These are phyloP conservation scores for Dryobotodes eremita DNA, from an alignment of 2,888 invertebrate genomes.

Conservation along the genomic window DNA sequence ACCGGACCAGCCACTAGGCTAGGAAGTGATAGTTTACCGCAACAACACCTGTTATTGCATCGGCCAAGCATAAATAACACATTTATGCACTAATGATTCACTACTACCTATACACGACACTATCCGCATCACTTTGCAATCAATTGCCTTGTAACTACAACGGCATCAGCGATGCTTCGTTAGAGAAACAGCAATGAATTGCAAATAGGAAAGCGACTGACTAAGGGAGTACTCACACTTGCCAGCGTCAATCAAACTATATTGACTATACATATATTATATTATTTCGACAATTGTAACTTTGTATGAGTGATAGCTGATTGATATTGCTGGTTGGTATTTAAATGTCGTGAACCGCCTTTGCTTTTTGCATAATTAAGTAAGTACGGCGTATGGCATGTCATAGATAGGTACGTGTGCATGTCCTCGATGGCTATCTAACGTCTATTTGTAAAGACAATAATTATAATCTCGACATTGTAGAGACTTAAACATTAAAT, in stretches of 20 bases:
- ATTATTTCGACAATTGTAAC: not conserved
- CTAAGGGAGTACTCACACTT: not conserved
- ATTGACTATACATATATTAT: not conserved
- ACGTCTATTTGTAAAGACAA: constrained; percentile 50
- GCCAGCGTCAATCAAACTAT: constrained; percentile 1
- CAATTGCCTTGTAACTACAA: constrained; percentile 8
- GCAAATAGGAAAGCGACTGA: constrained; percentile 3
- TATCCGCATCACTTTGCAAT: constrained; percentile 20
- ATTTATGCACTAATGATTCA: constrained; percentile 40
- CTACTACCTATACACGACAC: constrained; percentile 25
- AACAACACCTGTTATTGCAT: constrained; percentile 42
- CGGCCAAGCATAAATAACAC: constrained; percentile 38
- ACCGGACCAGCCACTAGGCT: not conserved
- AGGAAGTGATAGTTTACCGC: constrained; percentile 51
- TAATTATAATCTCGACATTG: constrained; percentile 57
- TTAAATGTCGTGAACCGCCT: not conserved
- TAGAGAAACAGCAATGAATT: constrained; percentile 14
- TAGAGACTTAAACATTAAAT: constrained; percentile 33
- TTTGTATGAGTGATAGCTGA: constrained; percentile 7
- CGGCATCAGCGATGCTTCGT: not conserved
- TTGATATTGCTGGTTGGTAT: constrained; percentile 18
- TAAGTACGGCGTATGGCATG: constrained; percentile 10
- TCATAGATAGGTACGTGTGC: constrained; percentile 7
- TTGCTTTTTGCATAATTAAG: constrained; percentile 20
- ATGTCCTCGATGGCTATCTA: constrained; percentile 57